phyloP scores from a whole-genome alignment of 2,113 vertebrate species.

The Oryctolagus cuniculus region mOryCun1.1 NC_091440.1:95134001-95134500 shows the following conservation, averaged over 20 bases:
- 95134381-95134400: neutral
- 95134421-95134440: conserved; percentile 33
- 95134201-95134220: no score
- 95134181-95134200: no score
- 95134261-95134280: neutral
- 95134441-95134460: conserved; percentile 25
- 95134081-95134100: no score
- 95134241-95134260: neutral
- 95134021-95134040: no score
- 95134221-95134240: neutral
- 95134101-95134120: no score
- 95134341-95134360: neutral
- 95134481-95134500: conserved; percentile 28
- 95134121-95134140: no score
- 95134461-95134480: neutral
- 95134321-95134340: neutral
- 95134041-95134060: no score
- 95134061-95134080: no score
- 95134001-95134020: no score
- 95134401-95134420: neutral
- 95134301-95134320: neutral
- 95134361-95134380: neutral
- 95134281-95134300: neutral
- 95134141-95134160: no score
- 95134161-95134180: no score